Base-by-base conservation (phyloP, 1,140 invertebrate genomes). In the Drosophila saltans region DNA sequence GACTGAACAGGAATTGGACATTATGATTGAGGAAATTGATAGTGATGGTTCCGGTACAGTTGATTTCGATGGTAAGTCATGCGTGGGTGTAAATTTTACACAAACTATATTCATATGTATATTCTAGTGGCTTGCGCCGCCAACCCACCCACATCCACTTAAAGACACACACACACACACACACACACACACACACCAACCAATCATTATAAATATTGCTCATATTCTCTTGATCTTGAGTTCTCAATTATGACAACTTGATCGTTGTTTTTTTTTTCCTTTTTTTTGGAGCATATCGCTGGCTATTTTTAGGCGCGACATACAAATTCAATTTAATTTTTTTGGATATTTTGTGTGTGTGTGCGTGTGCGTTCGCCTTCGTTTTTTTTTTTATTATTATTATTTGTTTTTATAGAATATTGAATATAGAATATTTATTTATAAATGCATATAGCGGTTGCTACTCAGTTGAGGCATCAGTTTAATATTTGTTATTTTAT, bases 1-100 rank as follows among this genome's bases (percentile, higher is more conserved):
- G 52, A 98, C 97, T 33, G 96, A 98, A 69, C 96, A 97, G 66
- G 98, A 98, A 92, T 94, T 99, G 75, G 97, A 98, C 84, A 96
- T 97, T 91, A 98, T 98, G 95, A 98, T 99, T 91, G 97, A 98
- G 86, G 98, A 99, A 94, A 98, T 98, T 91, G 98, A 99, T 93
- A 97, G 97, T 56, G 98, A 98, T 93, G 97, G 97, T 76, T 98
- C 97, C 72, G 94, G 94, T 75, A 94, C 94, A 73, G 94, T 94
- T 75, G 94, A 95, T 92, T 95, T 95, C 92, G 94, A 95, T 93
- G 94, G 94, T 95, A 89, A 93, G 90, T 90, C 40, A 9, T 16
- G 16, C 7, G 26, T 24, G 45, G 45, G 21, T 4, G 41, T 43
- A 43, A n/a, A 43, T 41, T 45, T n/a, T 41, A 3, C 21, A 59